Conservation (phyloP, 2,797 vertebrate genomes). For the Catostomus latipinnis region DNA sequence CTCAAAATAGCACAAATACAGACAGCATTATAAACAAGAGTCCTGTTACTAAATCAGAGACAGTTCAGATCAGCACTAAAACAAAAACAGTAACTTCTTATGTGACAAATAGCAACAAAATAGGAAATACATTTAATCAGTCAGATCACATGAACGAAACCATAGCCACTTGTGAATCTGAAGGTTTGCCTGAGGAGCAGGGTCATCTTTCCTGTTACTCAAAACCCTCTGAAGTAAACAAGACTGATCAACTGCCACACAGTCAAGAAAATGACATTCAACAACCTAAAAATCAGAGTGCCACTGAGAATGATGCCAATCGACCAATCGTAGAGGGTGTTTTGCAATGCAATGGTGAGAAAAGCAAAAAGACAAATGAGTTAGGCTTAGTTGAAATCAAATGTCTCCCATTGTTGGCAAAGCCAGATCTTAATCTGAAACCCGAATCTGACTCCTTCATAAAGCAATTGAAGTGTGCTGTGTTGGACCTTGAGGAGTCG, state of each 20-base stretch:
- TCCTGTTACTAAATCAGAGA: slow-evolving; percentile 8
- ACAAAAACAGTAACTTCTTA: background rate
- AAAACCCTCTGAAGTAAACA: background rate
- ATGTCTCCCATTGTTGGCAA: background rate
- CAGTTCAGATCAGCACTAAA: slow-evolving; percentile 48
- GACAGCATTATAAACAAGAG: slow-evolving; percentile 27
- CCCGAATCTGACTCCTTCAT: slow-evolving; percentile 4
- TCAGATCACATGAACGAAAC: background rate
- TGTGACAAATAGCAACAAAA: slow-evolving; percentile 14
- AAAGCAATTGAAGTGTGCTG: slow-evolving; percentile 17
- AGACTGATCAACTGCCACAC: background rate
- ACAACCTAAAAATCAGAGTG: slow-evolving; percentile 37
- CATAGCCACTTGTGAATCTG: background rate
- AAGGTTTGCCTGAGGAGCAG: background rate
- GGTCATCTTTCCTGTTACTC: background rate
- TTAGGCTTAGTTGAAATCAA: slow-evolving; percentile 1
- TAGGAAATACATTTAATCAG: background rate
- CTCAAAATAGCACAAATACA: slow-evolving; percentile 18
- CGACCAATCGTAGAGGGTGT: background rate
- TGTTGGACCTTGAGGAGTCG: slow-evolving; percentile 21
- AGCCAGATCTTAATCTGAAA: slow-evolving; percentile 16
- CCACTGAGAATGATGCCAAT: slow-evolving; percentile 14
- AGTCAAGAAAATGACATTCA: slow-evolving; percentile 6
- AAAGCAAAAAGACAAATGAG: background rate
- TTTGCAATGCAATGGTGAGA: background rate